Evolutionary conservation across 2,888 invertebrate species (phyloP), one percentile per base, ranked within the genome.

Genomic region (Hirtodrosophila histrioides): DNA sequence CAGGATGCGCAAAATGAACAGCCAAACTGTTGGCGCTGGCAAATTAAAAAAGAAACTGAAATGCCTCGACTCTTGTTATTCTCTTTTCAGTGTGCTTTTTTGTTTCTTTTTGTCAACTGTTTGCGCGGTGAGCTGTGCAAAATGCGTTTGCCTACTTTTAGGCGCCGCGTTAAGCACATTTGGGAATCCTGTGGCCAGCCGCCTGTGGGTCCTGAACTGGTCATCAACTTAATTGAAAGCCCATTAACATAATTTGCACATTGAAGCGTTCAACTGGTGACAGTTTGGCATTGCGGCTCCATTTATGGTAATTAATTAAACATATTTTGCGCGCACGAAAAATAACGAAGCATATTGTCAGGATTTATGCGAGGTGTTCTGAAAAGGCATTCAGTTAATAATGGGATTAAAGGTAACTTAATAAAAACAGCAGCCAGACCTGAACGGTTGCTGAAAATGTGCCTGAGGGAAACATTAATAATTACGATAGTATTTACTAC

Each of bases 301-400:
- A 70, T 74, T 86, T 84, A 66, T 85, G 78, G 81, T 85, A 78
- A 82, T 85, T 87, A 87, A 78, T 81, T 87, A 81, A 71, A 81
- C 58, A 69, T 61, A 69, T 66, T 83, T 66, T 36, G 58, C 33
- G 41, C 39, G 12, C 12, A 36, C 43, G 36, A 49, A 71, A 65
- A 45, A 37, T 39, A n/a, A 5, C 48, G 4, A 60, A 62, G 27
- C 35, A 49, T 58, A 67, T 58, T 53, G 29, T 23, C 53, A 17
- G 35, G 0, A 24, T 12, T 51, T 51, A 36, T 35, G 31, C 9
- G 7, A 3, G 23, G 23, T 17, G 8, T 27, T 43, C 27, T 43
- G 27, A 10, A 43, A 43, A n/a, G 27, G 3, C 17, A 41, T 41
- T 17, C 24, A 5, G 24, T 10, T 33, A 23, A 57, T 31, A 3